These are phyloP conservation scores for Epicauta chinensis DNA, from an alignment of 1,140 invertebrate species.

Conservation along the genomic window DNA sequence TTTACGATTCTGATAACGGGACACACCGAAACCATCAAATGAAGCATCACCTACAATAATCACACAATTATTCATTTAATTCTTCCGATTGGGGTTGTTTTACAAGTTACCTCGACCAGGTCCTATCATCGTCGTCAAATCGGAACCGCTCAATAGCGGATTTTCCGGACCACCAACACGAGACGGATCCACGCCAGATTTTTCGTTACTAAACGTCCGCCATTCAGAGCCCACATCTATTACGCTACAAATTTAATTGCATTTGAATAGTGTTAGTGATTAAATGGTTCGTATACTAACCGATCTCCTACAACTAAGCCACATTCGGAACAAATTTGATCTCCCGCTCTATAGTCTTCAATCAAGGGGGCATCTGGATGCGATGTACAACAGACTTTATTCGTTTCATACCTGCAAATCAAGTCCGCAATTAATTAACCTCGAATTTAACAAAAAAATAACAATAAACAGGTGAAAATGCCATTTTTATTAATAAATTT, in stretches of 20 bases:
- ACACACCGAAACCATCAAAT: slow-evolving; percentile 75
- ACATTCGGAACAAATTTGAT: slow-evolving; percentile 98
- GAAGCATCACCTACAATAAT: slow-evolving; percentile 48
- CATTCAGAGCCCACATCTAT: slow-evolving; percentile 99
- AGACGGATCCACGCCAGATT: slow-evolving; percentile 92
- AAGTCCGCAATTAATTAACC: background rate
- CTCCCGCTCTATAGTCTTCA: slow-evolving; percentile 97
- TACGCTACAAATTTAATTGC: slow-evolving; percentile 60
- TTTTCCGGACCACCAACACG: slow-evolving; percentile 98
- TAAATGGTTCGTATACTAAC: slow-evolving; percentile 45
- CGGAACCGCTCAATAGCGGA: slow-evolving; percentile 89
- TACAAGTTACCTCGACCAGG: slow-evolving; percentile 61
- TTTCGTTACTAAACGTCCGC: slow-evolving; percentile 99
- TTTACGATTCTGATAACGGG: slow-evolving; percentile 90
- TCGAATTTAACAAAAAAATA: slow-evolving; percentile 28
- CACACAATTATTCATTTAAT: background rate
- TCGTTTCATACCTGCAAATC: slow-evolving; percentile 57
- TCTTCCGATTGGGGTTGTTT: background rate
- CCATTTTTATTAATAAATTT: background rate
- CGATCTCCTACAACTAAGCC: slow-evolving; percentile 98
- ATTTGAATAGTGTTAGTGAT: slow-evolving; percentile 1
- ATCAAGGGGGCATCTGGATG: slow-evolving; percentile 95
- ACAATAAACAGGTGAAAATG: too few species aligned
- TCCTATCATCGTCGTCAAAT: slow-evolving; percentile 96
- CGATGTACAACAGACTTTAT: slow-evolving; percentile 80